Percentiles rank a stretch among this genome's conserved stretches.
phyloP scores from a whole-genome alignment of 2,113 vertebrate genomes.

The Apeltes quadracus region DNA sequence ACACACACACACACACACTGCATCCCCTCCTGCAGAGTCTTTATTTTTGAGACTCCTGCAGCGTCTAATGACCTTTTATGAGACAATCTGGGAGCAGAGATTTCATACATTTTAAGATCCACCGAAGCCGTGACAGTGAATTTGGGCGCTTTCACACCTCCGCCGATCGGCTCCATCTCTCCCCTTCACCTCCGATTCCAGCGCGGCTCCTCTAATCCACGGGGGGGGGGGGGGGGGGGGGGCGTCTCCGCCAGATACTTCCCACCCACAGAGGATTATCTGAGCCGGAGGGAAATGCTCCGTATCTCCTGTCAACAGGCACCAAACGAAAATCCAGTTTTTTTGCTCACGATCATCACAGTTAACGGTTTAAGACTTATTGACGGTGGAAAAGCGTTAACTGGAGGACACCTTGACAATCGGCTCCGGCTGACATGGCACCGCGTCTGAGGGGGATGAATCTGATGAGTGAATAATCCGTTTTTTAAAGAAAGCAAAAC shows the following conservation, averaged over 20 bases:
- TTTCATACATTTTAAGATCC: constrained; percentile 54
- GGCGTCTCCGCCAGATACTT: constrained; percentile 51
- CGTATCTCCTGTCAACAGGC: constrained; percentile 64
- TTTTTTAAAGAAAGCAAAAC: no score
- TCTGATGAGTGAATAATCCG: no score
- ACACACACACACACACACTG: neutral
- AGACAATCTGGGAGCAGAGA: constrained; percentile 31
- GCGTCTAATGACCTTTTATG: constrained; percentile 56
- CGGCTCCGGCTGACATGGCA: constrained; percentile 21
- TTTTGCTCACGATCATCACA: neutral
- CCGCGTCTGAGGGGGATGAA: no score
- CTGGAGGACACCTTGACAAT: constrained; percentile 38
- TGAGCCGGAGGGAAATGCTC: constrained; percentile 16
- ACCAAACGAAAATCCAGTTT: constrained; percentile 25
- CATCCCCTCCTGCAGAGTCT: constrained; percentile 10
- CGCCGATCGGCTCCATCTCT: constrained; percentile 44
- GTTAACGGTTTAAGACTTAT: constrained; percentile 46
- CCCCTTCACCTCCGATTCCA: constrained; percentile 47
- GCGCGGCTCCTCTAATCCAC: constrained; percentile 60
- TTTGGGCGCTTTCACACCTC: constrained; percentile 50
- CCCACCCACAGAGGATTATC: constrained; percentile 62
- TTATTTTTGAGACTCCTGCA: constrained; percentile 14
- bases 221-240: constrained; percentile 39
- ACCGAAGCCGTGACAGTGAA: constrained; percentile 50
- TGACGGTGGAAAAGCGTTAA: constrained; percentile 23